Conservation (phyloP, 2,888 invertebrate genomes). For the Rhamnusium bicolor region DNA sequence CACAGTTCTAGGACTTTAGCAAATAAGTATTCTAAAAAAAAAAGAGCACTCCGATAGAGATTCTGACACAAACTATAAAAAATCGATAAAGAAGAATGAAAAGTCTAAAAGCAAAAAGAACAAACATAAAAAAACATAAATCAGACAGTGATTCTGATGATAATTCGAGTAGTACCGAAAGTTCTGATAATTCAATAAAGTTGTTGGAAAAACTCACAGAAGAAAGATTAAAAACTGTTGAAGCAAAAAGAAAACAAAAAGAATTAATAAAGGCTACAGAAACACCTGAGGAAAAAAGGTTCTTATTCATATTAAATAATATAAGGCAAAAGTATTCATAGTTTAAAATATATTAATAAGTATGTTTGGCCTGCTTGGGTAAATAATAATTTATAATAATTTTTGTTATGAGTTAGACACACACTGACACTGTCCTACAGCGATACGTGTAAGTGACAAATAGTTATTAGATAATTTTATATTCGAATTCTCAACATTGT, state of each 20-base stretch:
- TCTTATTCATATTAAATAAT: neutral
- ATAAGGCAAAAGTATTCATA: no score
- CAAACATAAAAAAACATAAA: conserved; percentile 21
- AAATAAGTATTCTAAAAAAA: neutral
- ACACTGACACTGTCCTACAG: no score
- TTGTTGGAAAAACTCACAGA: conserved; percentile 82
- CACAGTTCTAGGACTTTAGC: neutral
- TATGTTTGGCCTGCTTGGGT: no score
- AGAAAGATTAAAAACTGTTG: conserved; percentile 78
- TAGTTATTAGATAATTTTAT: no score
- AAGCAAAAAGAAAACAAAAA: conserved; percentile 80
- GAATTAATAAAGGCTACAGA: conserved; percentile 89
- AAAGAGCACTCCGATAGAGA: neutral
- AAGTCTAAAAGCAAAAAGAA: conserved; percentile 36
- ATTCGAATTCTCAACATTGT: no score
- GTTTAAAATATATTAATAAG: no score
- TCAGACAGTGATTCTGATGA: conserved; percentile 31
- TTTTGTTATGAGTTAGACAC: no score
- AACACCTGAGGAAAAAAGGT: conserved; percentile 94
- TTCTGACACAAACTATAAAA: conserved; percentile 3
- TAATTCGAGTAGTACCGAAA: conserved; percentile 37
- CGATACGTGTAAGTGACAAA: no score
- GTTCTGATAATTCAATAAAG: conserved; percentile 48
- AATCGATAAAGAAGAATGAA: conserved; percentile 8
- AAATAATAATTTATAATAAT: no score